Evolutionary conservation across 2,888 invertebrate species (phyloP).

Genomic region (Frankliniella fusca): DNA sequence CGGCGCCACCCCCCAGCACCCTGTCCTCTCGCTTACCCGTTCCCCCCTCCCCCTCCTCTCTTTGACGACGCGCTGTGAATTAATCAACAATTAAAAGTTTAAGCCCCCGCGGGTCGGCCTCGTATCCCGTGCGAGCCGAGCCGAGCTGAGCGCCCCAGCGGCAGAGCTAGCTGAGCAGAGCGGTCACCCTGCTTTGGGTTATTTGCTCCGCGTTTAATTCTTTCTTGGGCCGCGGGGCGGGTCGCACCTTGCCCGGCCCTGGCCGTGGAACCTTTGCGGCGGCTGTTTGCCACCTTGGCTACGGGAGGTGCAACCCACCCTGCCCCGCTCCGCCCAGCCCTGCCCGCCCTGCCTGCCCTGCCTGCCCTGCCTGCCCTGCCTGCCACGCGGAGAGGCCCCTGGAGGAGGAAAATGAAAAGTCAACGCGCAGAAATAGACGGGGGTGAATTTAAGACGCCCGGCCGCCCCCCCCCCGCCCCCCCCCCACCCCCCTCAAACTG

Average conservation of each 20-base stretch:
- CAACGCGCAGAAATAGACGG: too few species aligned
- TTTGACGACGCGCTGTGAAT: conserved; percentile 17
- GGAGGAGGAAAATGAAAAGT: too few species aligned
- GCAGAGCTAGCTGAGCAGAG: not conserved
- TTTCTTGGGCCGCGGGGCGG: not conserved
- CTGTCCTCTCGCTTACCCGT: too few species aligned
- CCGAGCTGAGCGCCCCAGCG: not conserved
- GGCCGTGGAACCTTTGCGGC: not conserved
- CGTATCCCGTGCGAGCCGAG: not conserved
- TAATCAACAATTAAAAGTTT: conserved; percentile 27
- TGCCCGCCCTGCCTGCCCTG: too few species aligned
- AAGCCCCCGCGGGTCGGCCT: not conserved
- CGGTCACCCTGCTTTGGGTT: not conserved
- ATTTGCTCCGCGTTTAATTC: not conserved
- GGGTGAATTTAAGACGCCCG: too few species aligned
- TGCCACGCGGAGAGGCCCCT: too few species aligned
- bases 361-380: too few species aligned
- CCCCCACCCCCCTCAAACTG: too few species aligned
- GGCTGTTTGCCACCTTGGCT: not conserved
- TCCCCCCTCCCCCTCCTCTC: not conserved
- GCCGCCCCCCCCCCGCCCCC: too few species aligned
- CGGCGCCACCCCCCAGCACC: not conserved
- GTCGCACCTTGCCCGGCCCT: not conserved
- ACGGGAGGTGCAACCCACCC: too few species aligned
- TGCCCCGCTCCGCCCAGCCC: too few species aligned